These are phyloP conservation scores for Neosalanx taihuensis DNA, from an alignment of 2,797 vertebrate species.

Conservation along the genomic window DNA sequence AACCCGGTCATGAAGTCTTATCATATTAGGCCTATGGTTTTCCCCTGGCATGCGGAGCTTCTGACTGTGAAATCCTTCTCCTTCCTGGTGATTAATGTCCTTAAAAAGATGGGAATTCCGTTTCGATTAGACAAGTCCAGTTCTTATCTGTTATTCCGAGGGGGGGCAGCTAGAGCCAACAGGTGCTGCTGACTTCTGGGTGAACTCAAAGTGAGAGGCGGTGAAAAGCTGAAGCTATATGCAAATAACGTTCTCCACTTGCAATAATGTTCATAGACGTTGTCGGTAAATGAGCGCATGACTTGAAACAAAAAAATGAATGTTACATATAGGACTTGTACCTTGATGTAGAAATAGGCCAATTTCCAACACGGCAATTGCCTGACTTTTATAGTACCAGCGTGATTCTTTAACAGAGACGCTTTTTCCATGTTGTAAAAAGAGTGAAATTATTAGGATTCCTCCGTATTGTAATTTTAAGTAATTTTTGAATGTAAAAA, in stretches of 20 bases:
- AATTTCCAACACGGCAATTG: background rate
- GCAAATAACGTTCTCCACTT: background rate
- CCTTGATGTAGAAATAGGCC: too few relatives aligned
- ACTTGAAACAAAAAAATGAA: too few relatives aligned
- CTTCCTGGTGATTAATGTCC: constrained; percentile 3
- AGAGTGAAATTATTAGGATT: too few relatives aligned
- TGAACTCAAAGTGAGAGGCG: constrained; percentile 4
- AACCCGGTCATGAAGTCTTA: background rate
- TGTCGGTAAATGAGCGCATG: too few relatives aligned
- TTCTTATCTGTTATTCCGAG: constrained; percentile 19
- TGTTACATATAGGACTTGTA: too few relatives aligned
- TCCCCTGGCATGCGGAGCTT: background rate
- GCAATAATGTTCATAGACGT: background rate
- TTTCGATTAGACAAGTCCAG: constrained; percentile 22
- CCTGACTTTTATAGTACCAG: background rate
- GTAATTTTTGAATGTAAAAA: background rate
- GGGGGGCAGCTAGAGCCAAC: constrained; percentile 10
- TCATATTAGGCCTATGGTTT: background rate
- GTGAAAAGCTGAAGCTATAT: background rate
- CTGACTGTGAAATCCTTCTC: background rate
- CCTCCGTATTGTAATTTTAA: too few relatives aligned
- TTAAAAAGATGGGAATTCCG: constrained; percentile 22
- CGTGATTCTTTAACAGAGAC: background rate
- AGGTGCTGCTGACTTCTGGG: constrained; percentile 33
- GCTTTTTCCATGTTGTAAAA: too few relatives aligned